phyloP scores from a whole-genome alignment of 2,797 vertebrate genomes.

The Mus spretus region DNA sequence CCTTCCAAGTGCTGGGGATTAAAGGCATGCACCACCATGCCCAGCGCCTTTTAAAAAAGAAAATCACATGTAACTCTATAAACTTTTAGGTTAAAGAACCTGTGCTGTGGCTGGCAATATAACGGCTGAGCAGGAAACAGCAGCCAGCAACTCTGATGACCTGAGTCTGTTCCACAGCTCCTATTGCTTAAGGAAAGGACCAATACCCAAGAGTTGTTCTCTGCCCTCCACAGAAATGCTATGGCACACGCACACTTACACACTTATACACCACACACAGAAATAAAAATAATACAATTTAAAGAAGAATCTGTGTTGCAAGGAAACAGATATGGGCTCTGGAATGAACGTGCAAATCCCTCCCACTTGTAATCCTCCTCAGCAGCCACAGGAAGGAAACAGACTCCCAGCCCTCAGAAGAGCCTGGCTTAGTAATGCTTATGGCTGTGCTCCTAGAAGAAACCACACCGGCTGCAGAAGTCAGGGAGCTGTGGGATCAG shows the following conservation, averaged over 20 bases:
- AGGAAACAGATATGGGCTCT: not conserved
- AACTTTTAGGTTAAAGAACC: slow-evolving; percentile 36
- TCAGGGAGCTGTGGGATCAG: not conserved
- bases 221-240: not conserved
- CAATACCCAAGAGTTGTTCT: not conserved
- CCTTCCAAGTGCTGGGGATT: not conserved
- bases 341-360: not conserved
- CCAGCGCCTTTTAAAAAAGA: not conserved
- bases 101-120: not conserved
- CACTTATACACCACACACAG: not conserved
- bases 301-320: not conserved
- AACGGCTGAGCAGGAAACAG: not conserved
- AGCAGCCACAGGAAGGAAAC: not conserved
- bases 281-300: not conserved
- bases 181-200: not conserved
- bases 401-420: not conserved
- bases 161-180: not conserved
- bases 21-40: not conserved
- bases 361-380: not conserved
- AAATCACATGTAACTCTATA: not conserved
- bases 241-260: not conserved
- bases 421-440: not conserved
- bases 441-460: not conserved
- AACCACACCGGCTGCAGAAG: not conserved
- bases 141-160: not conserved